phyloP scores from a whole-genome alignment of 2,113 vertebrate species.

The Scopus umbretta region DNA sequence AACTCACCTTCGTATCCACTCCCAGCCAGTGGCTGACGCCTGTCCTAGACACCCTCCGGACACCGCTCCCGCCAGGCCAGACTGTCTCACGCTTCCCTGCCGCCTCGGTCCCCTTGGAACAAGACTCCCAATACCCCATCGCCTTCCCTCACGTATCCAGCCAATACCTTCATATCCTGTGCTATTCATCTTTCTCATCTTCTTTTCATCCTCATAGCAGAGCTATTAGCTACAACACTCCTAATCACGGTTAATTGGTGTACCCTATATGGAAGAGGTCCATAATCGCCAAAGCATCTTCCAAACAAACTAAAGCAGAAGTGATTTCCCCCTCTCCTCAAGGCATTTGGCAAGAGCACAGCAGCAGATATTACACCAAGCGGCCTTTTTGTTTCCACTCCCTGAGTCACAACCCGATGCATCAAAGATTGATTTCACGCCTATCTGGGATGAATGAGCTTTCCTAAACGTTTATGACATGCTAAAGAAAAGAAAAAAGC shows the following conservation, averaged over 20 bases:
- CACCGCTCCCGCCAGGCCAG: not conserved
- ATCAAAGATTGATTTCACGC: constrained; percentile 54
- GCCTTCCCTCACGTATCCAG: not conserved
- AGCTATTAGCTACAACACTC: constrained; percentile 19
- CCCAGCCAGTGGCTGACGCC: not conserved
- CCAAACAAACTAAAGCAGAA: constrained; percentile 20
- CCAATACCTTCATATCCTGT: constrained; percentile 20
- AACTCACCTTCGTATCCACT: constrained; percentile 39
- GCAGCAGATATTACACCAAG: constrained; percentile 1
- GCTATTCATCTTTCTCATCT: constrained; percentile 42
- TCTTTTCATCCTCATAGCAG: constrained; percentile 47
- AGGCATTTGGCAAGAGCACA: constrained; percentile 26
- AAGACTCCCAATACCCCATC: not conserved
- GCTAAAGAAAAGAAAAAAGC: not conserved
- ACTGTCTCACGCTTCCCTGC: not conserved
- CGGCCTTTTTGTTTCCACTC: constrained; percentile 37
- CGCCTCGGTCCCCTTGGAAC: not conserved
- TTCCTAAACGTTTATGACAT: constrained; percentile 27
- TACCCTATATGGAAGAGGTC: constrained; percentile 8
- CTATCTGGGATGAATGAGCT: constrained; percentile 47
- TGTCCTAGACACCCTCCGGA: not conserved
- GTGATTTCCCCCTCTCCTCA: not conserved
- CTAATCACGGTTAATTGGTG: constrained; percentile 55
- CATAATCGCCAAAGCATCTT: constrained; percentile 52
- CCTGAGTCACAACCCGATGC: constrained; percentile 48